Evolutionary conservation across 2,888 invertebrate species (phyloP).

Genomic region (Meandrusa payeni): DNA sequence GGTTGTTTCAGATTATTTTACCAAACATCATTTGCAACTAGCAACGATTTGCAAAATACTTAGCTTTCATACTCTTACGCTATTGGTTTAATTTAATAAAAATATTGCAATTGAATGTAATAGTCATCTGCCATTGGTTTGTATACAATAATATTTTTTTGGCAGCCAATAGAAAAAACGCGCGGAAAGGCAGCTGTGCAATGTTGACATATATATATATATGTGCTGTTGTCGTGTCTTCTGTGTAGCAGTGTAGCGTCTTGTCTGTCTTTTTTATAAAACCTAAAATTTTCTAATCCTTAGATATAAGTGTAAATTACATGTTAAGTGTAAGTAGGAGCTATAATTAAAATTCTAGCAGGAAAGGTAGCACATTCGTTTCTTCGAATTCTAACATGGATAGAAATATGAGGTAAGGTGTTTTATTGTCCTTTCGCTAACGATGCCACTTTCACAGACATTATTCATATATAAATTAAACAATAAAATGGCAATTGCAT

Average conservation of each 20-base stretch:
- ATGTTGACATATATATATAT: slow-evolving; percentile 20
- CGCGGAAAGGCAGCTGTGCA: slow-evolving; percentile 22
- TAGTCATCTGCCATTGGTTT: slow-evolving; percentile 2
- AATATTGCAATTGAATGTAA: background rate
- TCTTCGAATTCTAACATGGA: slow-evolving; percentile 55
- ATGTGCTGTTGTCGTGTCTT: slow-evolving; percentile 39
- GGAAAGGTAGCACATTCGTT: slow-evolving; percentile 28
- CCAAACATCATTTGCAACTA: too few species aligned
- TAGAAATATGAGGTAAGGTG: slow-evolving; percentile 73
- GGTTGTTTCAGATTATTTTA: too few species aligned
- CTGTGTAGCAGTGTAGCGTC: slow-evolving; percentile 62
- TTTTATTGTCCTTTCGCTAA: slow-evolving; percentile 47
- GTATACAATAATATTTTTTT: background rate
- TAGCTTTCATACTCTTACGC: too few species aligned
- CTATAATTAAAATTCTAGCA: slow-evolving; percentile 28
- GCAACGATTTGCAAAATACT: too few species aligned
- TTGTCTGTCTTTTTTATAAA: slow-evolving; percentile 61
- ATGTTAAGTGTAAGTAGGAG: slow-evolving; percentile 35
- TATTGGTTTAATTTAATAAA: slow-evolving; percentile 6
- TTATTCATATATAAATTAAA: slow-evolving; percentile 26
- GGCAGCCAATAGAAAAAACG: slow-evolving; percentile 14
- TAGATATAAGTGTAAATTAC: slow-evolving; percentile 43
- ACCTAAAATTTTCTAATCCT: slow-evolving; percentile 54
- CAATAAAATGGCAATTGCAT: slow-evolving; percentile 14
- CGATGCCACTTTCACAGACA: slow-evolving; percentile 39